Conservation (phyloP, 2,113 vertebrate genomes). For the Paramisgurnus dabryanus region DNA sequence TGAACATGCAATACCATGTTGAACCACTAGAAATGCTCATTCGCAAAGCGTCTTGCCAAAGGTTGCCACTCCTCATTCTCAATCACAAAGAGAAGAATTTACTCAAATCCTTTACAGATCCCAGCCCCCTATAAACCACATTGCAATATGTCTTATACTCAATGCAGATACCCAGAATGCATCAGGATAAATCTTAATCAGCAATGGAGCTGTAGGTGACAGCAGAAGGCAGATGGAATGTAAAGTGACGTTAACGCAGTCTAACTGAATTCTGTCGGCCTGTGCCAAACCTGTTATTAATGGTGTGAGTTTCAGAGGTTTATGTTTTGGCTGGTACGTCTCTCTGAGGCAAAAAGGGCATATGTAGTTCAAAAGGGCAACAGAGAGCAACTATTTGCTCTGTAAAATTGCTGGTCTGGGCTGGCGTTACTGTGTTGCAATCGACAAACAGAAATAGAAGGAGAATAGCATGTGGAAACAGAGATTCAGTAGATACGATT, state of each 20-base stretch:
- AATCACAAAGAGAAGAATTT: constrained; percentile 45
- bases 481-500: neutral
- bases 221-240: constrained; percentile 40
- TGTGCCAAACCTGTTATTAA: constrained; percentile 48
- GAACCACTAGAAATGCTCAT: neutral
- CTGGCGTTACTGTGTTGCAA: constrained; percentile 48
- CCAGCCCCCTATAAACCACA: constrained; percentile 73
- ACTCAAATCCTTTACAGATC: constrained; percentile 61
- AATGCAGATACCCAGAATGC: constrained; percentile 68
- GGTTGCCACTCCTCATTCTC: constrained; percentile 3
- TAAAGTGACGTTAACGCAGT: constrained; percentile 38
- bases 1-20: neutral
- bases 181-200: constrained; percentile 66
- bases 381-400: constrained; percentile 46
- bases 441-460: constrained; percentile 23
- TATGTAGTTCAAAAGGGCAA: constrained; percentile 48
- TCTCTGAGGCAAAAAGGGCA: constrained; percentile 38
- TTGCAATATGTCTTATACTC: constrained; percentile 70
- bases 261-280: constrained; percentile 47
- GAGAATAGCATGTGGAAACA: neutral
- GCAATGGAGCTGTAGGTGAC: constrained; percentile 25
- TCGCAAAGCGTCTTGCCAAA: constrained; percentile 11
- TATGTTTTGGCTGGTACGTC: constrained; percentile 53
- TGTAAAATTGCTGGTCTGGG: constrained; percentile 47
- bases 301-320: constrained; percentile 43